Conservation (phyloP, 2,113 vertebrate species). For the Tragelaphus buxtoni region DNA sequence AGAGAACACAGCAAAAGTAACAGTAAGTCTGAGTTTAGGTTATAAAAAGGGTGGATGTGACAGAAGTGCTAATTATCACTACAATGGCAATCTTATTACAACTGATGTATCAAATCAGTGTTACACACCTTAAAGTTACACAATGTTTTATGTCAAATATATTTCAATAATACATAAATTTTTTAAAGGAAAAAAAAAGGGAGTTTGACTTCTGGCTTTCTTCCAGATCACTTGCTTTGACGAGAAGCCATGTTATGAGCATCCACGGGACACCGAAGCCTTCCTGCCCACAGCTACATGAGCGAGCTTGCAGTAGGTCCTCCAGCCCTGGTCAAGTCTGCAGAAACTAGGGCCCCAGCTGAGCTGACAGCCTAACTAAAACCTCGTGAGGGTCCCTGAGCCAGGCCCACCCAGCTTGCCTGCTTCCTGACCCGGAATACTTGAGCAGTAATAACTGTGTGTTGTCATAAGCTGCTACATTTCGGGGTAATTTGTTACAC, state of each 20-base stretch:
- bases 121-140: not conserved
- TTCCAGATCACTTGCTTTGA: not conserved
- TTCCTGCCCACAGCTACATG: not conserved
- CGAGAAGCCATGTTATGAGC: not conserved
- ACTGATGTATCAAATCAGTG: not conserved
- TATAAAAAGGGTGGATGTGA: not conserved
- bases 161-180: not conserved
- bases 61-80: not conserved
- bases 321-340: not conserved
- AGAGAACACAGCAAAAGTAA: not conserved
- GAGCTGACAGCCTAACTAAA: not conserved
- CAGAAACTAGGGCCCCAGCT: not conserved
- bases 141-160: not conserved
- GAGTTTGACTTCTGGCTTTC: not conserved
- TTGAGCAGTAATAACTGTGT: not conserved
- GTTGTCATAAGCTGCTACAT: not conserved
- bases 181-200: not conserved
- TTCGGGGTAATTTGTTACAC: not conserved
- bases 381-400: not conserved
- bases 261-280: not conserved
- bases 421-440: not conserved
- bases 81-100: not conserved
- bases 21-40: not conserved
- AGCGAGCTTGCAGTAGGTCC: not conserved
- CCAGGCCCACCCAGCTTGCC: not conserved